Conservation (phyloP, 37 sponge, comb jelly and placozoan genomes). For the Hexactinellida sp. region DNA sequence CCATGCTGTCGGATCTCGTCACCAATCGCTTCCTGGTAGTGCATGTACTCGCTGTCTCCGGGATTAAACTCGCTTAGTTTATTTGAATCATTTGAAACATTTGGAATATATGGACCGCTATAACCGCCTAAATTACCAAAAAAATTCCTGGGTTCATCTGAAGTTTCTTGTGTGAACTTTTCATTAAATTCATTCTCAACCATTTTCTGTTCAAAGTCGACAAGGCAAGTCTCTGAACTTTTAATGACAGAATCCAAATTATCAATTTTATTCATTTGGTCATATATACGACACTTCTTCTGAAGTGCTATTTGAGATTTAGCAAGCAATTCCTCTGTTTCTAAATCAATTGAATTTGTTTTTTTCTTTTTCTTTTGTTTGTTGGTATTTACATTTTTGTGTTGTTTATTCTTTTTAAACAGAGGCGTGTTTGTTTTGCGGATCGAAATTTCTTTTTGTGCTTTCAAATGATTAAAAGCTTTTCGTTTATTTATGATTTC, state of each 20-base stretch:
- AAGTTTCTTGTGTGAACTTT: background rate
- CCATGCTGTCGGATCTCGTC: conserved; percentile 69
- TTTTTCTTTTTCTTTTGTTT: background rate
- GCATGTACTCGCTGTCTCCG: background rate
- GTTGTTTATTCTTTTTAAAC: background rate
- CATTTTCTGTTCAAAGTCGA: background rate
- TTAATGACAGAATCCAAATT: conserved; percentile 8
- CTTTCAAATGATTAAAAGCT: background rate
- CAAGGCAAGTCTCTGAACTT: background rate
- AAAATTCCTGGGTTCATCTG: background rate
- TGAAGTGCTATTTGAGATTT: background rate
- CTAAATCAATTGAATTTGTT: background rate
- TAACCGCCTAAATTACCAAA: background rate
- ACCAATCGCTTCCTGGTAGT: background rate
- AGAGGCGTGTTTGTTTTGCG: background rate
- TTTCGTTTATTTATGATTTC: background rate
- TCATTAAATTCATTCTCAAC: background rate
- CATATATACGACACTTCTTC: background rate
- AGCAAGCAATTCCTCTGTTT: background rate
- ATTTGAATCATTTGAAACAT: background rate
- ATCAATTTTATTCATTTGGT: background rate
- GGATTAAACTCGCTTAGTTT: background rate
- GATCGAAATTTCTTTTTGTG: background rate
- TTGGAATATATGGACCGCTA: background rate
- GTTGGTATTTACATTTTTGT: background rate